Percentiles rank a stretch among this genome's conserved stretches.
These are phyloP conservation scores for Pinna nobilis DNA, from an alignment of 1,140 invertebrate genomes.

Conservation along the genomic window DNA sequence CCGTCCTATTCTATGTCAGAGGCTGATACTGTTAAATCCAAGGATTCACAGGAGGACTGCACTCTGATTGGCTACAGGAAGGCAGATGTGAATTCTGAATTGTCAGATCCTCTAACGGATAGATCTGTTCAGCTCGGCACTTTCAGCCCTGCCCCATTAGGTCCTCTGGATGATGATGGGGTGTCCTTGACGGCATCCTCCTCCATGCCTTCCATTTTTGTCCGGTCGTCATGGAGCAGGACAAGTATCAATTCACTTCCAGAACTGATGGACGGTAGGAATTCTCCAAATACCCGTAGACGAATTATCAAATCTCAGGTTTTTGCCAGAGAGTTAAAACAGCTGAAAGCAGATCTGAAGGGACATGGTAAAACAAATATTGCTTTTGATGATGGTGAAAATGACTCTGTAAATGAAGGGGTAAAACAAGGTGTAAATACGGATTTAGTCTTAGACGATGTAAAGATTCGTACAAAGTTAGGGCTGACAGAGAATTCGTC, in stretches of 20 bases:
- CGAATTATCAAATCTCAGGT: conserved; percentile 27
- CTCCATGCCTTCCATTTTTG: conserved; percentile 60
- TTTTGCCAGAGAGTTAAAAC: conserved; percentile 15
- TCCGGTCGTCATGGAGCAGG: conserved; percentile 61
- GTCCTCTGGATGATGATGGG: conserved; percentile 9
- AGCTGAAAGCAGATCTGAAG: conserved; percentile 27
- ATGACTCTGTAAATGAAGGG: not conserved
- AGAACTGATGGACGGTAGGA: conserved; percentile 48
- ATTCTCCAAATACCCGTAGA: conserved; percentile 24
- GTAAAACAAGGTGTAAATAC: not conserved
- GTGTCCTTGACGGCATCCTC: conserved; percentile 40
- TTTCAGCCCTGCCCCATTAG: conserved; percentile 57
- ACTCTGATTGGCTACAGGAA: conserved; percentile 73
- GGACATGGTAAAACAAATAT: conserved; percentile 4
- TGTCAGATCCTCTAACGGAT: conserved; percentile 47
- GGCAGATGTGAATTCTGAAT: conserved; percentile 45
- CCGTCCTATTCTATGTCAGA: conserved; percentile 68
- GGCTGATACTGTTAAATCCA: conserved; percentile 47
- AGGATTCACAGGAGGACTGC: conserved; percentile 49
- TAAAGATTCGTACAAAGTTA: not conserved
- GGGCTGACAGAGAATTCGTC: not conserved
- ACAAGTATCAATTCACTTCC: conserved; percentile 64
- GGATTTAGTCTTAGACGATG: not conserved
- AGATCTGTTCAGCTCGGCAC: conserved; percentile 73
- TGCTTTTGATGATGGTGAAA: not conserved